Evolutionary conservation across 2,797 vertebrate genomes (phyloP).

Genomic region (Enteromius anoplus): DNA sequence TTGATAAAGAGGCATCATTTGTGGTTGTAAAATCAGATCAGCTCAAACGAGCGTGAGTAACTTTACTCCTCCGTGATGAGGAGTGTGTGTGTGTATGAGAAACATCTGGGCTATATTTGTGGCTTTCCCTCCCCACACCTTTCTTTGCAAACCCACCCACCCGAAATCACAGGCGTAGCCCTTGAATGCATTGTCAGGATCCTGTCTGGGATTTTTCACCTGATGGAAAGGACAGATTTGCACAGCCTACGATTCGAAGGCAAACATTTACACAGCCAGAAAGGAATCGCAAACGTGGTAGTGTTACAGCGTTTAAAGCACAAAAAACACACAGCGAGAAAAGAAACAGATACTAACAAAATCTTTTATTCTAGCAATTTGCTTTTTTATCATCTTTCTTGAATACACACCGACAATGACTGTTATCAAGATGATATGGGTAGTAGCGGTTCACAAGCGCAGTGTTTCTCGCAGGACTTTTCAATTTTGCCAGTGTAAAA

Average conservation of each 20-base stretch:
- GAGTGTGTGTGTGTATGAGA: constrained; percentile 39
- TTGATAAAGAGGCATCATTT: constrained; percentile 26
- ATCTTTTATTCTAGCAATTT: constrained; percentile 51
- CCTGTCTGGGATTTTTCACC: constrained; percentile 66
- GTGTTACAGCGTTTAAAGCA: constrained; percentile 59
- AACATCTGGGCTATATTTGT: constrained; percentile 53
- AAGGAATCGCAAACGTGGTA: constrained; percentile 67
- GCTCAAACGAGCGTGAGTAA: constrained; percentile 29
- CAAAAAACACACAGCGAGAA: constrained; percentile 64
- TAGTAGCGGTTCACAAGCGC: constrained; percentile 4
- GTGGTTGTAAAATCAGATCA: constrained; percentile 30
- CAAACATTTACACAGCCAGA: constrained; percentile 74
- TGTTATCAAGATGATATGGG: not conserved
- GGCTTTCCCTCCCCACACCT: constrained; percentile 66
- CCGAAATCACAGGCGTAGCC: constrained; percentile 51
- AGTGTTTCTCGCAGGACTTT: constrained; percentile 4
- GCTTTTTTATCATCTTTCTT: constrained; percentile 36
- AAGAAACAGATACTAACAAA: constrained; percentile 65
- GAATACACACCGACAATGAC: not conserved
- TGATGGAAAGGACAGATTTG: constrained; percentile 70
- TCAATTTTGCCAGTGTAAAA: not conserved
- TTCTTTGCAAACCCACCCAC: constrained; percentile 48
- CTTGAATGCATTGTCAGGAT: constrained; percentile 67
- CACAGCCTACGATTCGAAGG: constrained; percentile 65
- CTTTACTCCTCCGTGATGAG: constrained; percentile 28